A percentile compares a stretch with the other conserved stretches of the same genome.
Conservation (phyloP, 2,888 invertebrate species). For the Esperia sulphurella region DNA sequence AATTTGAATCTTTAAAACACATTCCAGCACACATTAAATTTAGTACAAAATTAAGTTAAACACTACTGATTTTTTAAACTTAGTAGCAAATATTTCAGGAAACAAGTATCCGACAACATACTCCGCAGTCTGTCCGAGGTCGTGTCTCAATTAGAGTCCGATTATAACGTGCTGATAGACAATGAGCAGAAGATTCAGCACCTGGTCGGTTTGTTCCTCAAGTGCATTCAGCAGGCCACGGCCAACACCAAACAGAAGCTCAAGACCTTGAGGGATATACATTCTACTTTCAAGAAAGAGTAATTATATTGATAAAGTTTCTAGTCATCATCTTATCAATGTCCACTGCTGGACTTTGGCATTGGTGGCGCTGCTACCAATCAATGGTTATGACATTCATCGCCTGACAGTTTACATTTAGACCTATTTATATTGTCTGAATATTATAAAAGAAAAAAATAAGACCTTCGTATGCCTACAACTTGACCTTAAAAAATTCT, state of each 20-base stretch:
- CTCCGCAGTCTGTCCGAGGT: constrained; percentile 4
- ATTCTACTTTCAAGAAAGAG: constrained; percentile 6
- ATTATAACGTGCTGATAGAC: constrained; percentile 2
- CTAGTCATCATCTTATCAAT: too few relatives aligned
- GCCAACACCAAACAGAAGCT: constrained; percentile 5
- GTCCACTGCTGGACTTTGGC: too few relatives aligned
- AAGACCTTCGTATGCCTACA: too few relatives aligned
- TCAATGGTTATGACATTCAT: too few relatives aligned
- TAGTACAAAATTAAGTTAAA: too few relatives aligned
- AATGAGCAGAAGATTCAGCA: constrained; percentile 10
- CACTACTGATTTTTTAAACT: background rate
- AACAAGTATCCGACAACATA: background rate
- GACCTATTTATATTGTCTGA: too few relatives aligned
- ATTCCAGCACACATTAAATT: too few relatives aligned
- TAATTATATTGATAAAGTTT: constrained; percentile 1
- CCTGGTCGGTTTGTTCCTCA: constrained; percentile 3
- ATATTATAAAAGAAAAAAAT: too few relatives aligned
- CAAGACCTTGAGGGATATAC: constrained; percentile 3
- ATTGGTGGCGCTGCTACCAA: too few relatives aligned
- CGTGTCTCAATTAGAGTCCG: constrained; percentile 6
- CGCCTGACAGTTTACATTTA: too few relatives aligned
- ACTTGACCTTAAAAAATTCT: too few relatives aligned
- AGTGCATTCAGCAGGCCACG: constrained; percentile 8
- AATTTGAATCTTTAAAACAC: too few relatives aligned
- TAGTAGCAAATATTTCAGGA: constrained; percentile 2